Evolutionary conservation across 2,888 invertebrate species (phyloP).

Genomic region (Eristalinus sepulchralis): DNA sequence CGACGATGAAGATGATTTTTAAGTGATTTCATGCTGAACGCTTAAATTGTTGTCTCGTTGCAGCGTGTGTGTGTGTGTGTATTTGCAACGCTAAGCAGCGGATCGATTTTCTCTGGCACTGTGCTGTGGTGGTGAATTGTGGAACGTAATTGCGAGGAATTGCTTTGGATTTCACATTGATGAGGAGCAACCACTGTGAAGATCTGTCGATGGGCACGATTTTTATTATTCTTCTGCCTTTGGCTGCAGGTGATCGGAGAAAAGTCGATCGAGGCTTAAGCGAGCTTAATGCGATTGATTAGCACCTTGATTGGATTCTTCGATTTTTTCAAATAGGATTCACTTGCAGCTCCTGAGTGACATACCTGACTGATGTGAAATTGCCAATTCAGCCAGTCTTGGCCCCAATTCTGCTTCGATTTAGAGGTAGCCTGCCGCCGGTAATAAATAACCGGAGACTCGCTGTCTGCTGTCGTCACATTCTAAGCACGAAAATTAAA

Average conservation of each 20-base stretch:
- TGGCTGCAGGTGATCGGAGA: background rate
- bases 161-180: conserved; percentile 20
- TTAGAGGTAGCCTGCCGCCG: background rate
- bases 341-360: too few relatives aligned
- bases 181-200: background rate
- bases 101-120: background rate
- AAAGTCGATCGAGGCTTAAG: background rate
- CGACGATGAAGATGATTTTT: conserved; percentile 67
- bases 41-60: conserved; percentile 44
- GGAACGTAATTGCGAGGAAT: conserved; percentile 48
- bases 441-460: background rate
- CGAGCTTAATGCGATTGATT: background rate
- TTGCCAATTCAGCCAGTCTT: too few relatives aligned
- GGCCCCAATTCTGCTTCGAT: background rate
- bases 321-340: background rate
- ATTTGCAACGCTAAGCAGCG: background rate
- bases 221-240: background rate
- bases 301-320: background rate
- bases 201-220: conserved; percentile 1
- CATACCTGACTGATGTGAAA: too few relatives aligned
- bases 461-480: background rate
- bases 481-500: background rate
- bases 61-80: background rate
- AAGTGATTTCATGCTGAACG: conserved; percentile 61
- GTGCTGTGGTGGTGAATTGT: conserved; percentile 24